Evolutionary conservation across 2,113 vertebrate genomes (phyloP), one percentile per base, ranked within the genome.

Genomic region (Lampris incognitus): DNA sequence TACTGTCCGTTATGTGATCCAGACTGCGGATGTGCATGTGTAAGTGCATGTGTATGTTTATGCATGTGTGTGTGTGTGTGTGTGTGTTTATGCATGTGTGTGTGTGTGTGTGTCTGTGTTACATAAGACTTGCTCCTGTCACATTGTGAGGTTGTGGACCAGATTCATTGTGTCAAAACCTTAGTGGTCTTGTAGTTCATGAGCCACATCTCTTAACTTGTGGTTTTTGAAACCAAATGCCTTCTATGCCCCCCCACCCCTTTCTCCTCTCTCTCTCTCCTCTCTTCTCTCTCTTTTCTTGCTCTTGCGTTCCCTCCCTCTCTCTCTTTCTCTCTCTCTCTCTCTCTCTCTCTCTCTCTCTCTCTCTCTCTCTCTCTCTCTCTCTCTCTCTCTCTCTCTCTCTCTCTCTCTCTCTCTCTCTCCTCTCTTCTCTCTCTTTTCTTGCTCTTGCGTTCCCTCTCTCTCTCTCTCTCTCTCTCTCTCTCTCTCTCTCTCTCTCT

Each of bases 101-200:
- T 41, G 36, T 69, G 72, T 44, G 46, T 46, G 54, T 6, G 40
- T 1, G 0, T 1, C 3, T 13, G 9, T 11, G 72, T 89, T 88
- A 79, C 81, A 61, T 86, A 87, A 88, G 59, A 44, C 58, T 5
- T 42, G 54, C 37, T 64, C 24, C 24, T 24, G 24, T 24, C 59
- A 48, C 2, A 2, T 65, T 59, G 51, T 37, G 51, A 69, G 76
- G 78, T 66, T 81, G 69, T 59, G 71, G 76, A 85, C 63, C 63
- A 85, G 90, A 89, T 79, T 37, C 24, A 56, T 82, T 76, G 80
- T 84, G 88, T 87, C 85, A 84, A 78, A 79, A 69, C 50, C 81
- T 85, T 81, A 77, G 85, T 54, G 85, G 86, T 88, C 78, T 70
- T 86, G 75, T 88, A 79, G 82, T 65, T 72, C 75, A 3, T 6